Evolutionary conservation across 2,113 vertebrate genomes (phyloP), one percentile per base, ranked within the genome.

Genomic region (Struthidea cinerea): DNA sequence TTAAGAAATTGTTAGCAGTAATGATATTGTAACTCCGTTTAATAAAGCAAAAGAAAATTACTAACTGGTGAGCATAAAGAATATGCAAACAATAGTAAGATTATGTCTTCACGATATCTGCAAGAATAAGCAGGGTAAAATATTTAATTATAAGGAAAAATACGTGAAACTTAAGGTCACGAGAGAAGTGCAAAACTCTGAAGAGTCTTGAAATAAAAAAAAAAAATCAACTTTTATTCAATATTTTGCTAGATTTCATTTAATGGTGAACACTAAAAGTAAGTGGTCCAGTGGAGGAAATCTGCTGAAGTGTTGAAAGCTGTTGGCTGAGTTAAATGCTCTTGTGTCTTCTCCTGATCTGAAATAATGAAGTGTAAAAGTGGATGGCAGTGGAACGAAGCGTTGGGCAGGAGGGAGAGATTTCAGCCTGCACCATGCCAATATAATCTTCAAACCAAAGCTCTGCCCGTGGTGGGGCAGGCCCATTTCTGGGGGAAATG

Each of bases 1-100:
- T 94, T 94, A 71, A 65, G 30, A 44, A 96, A 89, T 33, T 61
- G 42, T 96, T 84, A 76, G 39, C 69, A 94, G 59, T 16, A 87
- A 74, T 57, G 56, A 33, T 80, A 35, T 64, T 71, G 71, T 93
- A 95, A 77, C 35, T 47, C 13, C 71, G 27, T 50, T 93, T 83
- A 94, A 67, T 55, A 95, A 93, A 89, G 53, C 17, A 94, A 90
- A 64, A n/a, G 5, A 85, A 93, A 92, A 81, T 70, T 0, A 79
- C 88, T 80, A 94, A 89, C 26, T 44, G 47, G 6, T 70, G 47
- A 94, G 59, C 78, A 57, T 60, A 82, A 94, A 89, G 41, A 53
- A 28, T 53, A 92, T 76, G 20, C 27, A 93, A 96, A 63, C 26
- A 93, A 57, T 64, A 80, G 22, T 83, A 19, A 89, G 24, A 79